These are phyloP conservation scores for Phaenicophaeus curvirostris DNA, from an alignment of 2,797 vertebrate species.

Conservation along the genomic window DNA sequence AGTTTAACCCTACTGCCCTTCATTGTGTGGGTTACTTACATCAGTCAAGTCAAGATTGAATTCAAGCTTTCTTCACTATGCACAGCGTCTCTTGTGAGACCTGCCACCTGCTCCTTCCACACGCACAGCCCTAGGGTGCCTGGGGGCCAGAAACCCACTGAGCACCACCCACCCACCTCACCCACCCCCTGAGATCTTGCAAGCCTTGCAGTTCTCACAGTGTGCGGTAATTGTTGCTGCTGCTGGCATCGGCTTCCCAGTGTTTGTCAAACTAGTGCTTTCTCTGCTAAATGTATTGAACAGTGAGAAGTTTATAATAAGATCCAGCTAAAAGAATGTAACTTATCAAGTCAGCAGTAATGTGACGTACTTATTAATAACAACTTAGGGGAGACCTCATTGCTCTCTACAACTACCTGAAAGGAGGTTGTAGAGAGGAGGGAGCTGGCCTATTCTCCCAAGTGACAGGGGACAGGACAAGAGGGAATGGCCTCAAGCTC, in stretches of 20 bases:
- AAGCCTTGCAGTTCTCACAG: fast-evolving
- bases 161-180: not conserved
- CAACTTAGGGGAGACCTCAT: too few relatives aligned
- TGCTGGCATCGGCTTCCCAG: not conserved
- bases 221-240: not conserved
- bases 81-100: not conserved
- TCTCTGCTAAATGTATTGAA: not conserved
- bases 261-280: not conserved
- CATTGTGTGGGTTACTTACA: not conserved
- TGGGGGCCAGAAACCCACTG: not conserved
- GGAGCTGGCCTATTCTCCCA: too few relatives aligned
- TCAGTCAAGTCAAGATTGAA: not conserved
- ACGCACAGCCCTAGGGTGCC: not conserved
- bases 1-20: not conserved
- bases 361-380: not conserved
- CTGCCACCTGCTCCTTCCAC: fast-evolving
- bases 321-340: not conserved
- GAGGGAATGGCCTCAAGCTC: too few relatives aligned
- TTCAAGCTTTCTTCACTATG: not conserved
- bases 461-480: too few relatives aligned
- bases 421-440: too few relatives aligned
- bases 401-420: too few relatives aligned
- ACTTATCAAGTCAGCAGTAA: slow-evolving; percentile 11
- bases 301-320: not conserved
- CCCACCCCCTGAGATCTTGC: not conserved